These are phyloP conservation scores for Tachysurus vachellii DNA, from an alignment of 2,113 vertebrate genomes.

Conservation along the genomic window DNA sequence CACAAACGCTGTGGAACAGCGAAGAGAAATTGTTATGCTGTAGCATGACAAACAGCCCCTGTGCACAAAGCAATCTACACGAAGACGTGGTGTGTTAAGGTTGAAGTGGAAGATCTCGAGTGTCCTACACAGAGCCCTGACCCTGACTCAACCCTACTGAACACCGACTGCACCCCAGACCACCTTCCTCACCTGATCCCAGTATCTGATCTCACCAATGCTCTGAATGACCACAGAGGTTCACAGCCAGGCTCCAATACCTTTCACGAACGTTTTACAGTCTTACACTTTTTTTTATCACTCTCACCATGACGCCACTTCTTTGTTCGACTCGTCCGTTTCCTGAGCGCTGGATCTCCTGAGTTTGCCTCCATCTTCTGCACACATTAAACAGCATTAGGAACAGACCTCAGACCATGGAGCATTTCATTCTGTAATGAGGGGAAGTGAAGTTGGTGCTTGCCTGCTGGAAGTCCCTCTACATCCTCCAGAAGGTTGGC, in stretches of 20 bases:
- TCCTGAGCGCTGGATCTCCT: constrained; percentile 68
- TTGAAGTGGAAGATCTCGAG: not conserved
- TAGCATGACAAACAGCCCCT: not conserved
- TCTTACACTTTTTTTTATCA: no score
- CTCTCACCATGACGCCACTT: constrained; percentile 76
- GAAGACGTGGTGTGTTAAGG: no score
- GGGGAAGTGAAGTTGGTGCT: constrained; percentile 46
- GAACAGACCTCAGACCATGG: not conserved
- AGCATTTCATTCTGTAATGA: not conserved
- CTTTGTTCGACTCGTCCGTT: constrained; percentile 56
- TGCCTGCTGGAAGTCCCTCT: constrained; percentile 79
- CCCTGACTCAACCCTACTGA: not conserved
- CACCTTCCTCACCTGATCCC: not conserved
- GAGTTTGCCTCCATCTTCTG: constrained; percentile 74
- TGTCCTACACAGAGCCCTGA: not conserved
- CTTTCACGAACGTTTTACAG: no score
- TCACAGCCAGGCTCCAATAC: not conserved
- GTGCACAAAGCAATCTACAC: no score
- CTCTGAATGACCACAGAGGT: not conserved
- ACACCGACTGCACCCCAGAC: not conserved
- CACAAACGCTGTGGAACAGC: not conserved
- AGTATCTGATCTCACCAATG: not conserved
- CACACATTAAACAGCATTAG: constrained; percentile 19
- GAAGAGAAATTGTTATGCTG: not conserved
- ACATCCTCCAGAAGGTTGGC: constrained; percentile 82